Evolutionary conservation across 2,113 vertebrate species (phyloP), one percentile per base, ranked within the genome.

Genomic region (Pseudorasbora parva): DNA sequence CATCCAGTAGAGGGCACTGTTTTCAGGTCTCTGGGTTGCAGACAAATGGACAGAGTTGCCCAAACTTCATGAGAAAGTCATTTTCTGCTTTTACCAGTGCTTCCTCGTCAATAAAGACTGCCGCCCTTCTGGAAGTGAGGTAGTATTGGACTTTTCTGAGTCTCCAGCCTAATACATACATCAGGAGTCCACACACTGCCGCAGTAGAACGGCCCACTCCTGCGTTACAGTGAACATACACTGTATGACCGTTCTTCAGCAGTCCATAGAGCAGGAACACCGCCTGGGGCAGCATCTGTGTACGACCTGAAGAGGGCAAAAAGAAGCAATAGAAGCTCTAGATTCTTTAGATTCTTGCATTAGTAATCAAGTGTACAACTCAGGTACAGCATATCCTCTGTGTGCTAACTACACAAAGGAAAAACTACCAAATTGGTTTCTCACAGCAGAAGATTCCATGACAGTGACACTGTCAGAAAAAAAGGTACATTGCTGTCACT

Each of bases 191-290:
- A 0, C 97, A 94, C 66, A 99, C 93, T 0, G 96, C 96, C 0
- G 96, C 97, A 0, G 98, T 96, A 0, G 98, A 97, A 73, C 98
- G 92, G 86, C 98, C 98, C 6, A 98, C 98, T 0, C 98, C 98
- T 0, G 98, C 98, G 0, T 99, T 99, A 87, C 98, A 99, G 85
- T 99, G 98, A 3, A 99, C 95, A 0, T 99, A 99, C 57, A 99
- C 96, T 0, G 90, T 96, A 93, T 99, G 98, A 1, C 97, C 95
- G 0, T 97, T 97, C 90, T 97, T 95, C 77, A 99, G 91, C 0
- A 99, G 95, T 0, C 96, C 95, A 0, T 98, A 94, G 23, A 99
- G 93, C 51, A 99, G 92, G 86, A 93, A 97, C 0, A 98, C 98
- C 0, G 97, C 98, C 89, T 99, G 97, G 1, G 98, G 98, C 85